phyloP scores from a whole-genome alignment of 2,797 vertebrate genomes.

The Acipenser oxyrinchus region DNA sequence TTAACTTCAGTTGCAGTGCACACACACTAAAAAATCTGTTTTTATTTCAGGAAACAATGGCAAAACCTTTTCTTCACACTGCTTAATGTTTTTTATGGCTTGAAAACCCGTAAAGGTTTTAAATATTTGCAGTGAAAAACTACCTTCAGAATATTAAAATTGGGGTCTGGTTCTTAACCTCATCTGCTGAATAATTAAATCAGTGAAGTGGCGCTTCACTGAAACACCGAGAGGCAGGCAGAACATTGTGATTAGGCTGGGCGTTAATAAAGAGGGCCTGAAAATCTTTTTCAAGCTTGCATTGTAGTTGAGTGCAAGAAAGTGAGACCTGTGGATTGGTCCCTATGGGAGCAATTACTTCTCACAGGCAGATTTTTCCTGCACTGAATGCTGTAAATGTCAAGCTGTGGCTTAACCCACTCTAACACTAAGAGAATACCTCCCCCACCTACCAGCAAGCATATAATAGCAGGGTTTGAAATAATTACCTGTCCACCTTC shows the following conservation, averaged over 20 bases:
- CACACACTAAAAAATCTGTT: no score
- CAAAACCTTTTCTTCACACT: no score
- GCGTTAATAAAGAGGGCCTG: slow-evolving; percentile 39
- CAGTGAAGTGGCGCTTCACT: slow-evolving; percentile 27
- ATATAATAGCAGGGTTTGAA: background rate
- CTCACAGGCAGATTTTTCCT: slow-evolving; percentile 41
- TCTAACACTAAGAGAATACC: background rate
- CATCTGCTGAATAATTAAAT: slow-evolving; percentile 36
- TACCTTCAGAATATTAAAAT: no score
- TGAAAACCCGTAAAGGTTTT: no score
- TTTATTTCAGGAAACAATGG: no score
- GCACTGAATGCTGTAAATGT: slow-evolving; percentile 63
- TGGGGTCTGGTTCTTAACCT: no score
- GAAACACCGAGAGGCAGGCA: slow-evolving; percentile 30
- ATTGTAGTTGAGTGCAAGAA: slow-evolving; percentile 54
- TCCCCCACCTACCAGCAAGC: background rate
- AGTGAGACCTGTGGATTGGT: slow-evolving; percentile 68
- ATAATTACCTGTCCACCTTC: background rate
- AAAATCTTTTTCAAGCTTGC: slow-evolving; percentile 50
- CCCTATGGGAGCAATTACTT: slow-evolving; percentile 90
- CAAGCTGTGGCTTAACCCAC: slow-evolving; percentile 63
- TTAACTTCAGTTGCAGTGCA: no score
- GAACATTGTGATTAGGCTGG: slow-evolving; percentile 36
- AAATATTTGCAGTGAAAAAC: no score
- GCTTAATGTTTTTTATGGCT: no score